These are phyloP conservation scores for Parotocinclus haroldoi DNA, from an alignment of 2,797 vertebrate genomes.

Conservation along the genomic window DNA sequence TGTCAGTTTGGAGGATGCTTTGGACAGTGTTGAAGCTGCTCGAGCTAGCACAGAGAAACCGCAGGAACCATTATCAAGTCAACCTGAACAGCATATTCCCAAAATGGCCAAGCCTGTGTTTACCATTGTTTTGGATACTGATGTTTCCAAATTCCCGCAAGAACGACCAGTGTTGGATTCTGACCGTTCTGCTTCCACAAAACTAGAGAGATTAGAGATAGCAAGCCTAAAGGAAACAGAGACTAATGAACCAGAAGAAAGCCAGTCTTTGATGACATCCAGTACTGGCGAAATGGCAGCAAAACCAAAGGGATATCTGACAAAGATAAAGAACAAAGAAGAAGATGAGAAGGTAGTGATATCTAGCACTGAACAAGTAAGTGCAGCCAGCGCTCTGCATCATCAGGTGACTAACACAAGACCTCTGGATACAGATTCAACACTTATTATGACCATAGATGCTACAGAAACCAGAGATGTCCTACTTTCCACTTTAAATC, in stretches of 20 bases:
- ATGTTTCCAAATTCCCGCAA: neutral
- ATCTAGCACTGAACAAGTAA: neutral
- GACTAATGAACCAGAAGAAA: neutral
- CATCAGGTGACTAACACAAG: conserved; percentile 9
- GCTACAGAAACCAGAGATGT: conserved; percentile 15
- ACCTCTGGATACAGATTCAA: conserved; percentile 12
- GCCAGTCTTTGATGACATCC: no score
- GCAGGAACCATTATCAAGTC: no score
- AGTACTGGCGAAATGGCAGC: neutral
- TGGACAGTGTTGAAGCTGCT: no score
- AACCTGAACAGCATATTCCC: no score
- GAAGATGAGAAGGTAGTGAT: neutral
- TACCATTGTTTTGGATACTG: neutral
- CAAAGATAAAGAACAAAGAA: neutral
- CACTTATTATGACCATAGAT: conserved; percentile 11
- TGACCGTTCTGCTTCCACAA: neutral
- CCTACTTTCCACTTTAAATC: neutral
- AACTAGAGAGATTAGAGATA: neutral
- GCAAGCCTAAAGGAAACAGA: neutral
- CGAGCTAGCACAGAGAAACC: no score
- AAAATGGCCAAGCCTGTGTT: no score
- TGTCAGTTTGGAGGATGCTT: no score
- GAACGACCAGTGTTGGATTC: neutral
- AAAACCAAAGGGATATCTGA: no score
- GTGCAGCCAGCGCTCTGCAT: neutral